Base-by-base conservation (phyloP, 1,140 invertebrate genomes). In the Episyrphus balteatus region DNA sequence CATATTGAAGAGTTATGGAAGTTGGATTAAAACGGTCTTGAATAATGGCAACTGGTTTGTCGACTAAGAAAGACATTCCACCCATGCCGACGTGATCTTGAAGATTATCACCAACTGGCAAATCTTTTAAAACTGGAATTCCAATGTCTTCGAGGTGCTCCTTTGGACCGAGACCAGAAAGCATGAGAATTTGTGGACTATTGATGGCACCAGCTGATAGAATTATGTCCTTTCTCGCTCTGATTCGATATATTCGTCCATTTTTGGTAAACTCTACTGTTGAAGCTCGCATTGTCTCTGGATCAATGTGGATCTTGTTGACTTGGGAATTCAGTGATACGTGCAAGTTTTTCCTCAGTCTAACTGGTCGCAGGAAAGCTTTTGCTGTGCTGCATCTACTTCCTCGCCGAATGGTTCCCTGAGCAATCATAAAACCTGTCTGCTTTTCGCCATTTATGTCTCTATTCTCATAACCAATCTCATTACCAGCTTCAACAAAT, bases 351-450 rank as follows among this genome's bases (percentile, higher is more conserved):
- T 70, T 73, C 9, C 90, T 71, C 13, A 82, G 72, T 19, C 86
- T 69, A 1, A 86, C 79, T 8, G 90, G 88, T 49, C 85, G 71
- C 6, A 95, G 63, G 56, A 93, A 95, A 0, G 88, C 91, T 69
- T 91, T 91, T 0, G 90, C 85, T 8, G 90, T 91, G 50, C 86
- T 92, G 64, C 92, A 96, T 41, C 93, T 73, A 0, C 79, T 83
- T 0, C 91, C 90, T 39, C 86, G 69, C 51, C 88, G 66, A 15
- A 94, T 88, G 0, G 91, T 96, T 7, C 83, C 92, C 75, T 92
- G 88, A 5, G 86, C 83, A 34, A 90, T 82, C 84, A 90, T 88
- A 50, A 91, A 91, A 5, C 88, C 86, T 1, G 83, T 82, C 67
- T 90, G 86, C 2, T 75, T 66, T 47, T 82, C 83, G 30, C 90